Evolutionary conservation across 2,888 invertebrate species (phyloP).

Genomic region (Acronicta psi): DNA sequence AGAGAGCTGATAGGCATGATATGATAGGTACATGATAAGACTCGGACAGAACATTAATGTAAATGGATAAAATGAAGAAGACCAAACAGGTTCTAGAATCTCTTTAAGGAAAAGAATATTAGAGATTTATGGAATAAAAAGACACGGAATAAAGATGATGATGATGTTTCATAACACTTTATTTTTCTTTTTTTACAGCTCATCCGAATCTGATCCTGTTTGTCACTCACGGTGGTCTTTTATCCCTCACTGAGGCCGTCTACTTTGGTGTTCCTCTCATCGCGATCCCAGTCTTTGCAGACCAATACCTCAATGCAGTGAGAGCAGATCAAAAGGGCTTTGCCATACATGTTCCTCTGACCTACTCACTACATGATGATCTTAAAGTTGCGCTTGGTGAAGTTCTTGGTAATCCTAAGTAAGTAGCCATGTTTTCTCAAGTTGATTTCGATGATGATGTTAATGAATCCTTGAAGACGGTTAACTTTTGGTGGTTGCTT

Average conservation of each 20-base stretch:
- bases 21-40: too few relatives aligned
- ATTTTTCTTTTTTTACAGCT: slow-evolving; percentile 54
- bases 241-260: slow-evolving; percentile 68
- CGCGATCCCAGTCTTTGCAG: slow-evolving; percentile 69
- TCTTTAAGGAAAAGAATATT: too few relatives aligned
- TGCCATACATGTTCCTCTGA: slow-evolving; percentile 60
- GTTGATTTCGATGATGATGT: too few relatives aligned
- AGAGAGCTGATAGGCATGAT: too few relatives aligned
- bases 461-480: too few relatives aligned
- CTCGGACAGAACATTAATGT: too few relatives aligned
- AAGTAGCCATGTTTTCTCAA: slow-evolving; percentile 24
- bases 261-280: slow-evolving; percentile 69
- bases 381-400: slow-evolving; percentile 60
- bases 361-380: slow-evolving; percentile 51
- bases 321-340: slow-evolving; percentile 65
- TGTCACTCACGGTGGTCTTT: slow-evolving; percentile 72
- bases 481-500: too few relatives aligned
- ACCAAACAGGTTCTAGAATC: too few relatives aligned
- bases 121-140: too few relatives aligned
- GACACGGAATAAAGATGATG: too few relatives aligned
- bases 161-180: background rate
- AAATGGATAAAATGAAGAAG: too few relatives aligned
- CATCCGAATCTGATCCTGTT: slow-evolving; percentile 70
- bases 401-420: slow-evolving; percentile 56
- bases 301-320: slow-evolving; percentile 68